phyloP scores from a whole-genome alignment of 2,888 invertebrate species.

The Drosophila anomalata region DNA sequence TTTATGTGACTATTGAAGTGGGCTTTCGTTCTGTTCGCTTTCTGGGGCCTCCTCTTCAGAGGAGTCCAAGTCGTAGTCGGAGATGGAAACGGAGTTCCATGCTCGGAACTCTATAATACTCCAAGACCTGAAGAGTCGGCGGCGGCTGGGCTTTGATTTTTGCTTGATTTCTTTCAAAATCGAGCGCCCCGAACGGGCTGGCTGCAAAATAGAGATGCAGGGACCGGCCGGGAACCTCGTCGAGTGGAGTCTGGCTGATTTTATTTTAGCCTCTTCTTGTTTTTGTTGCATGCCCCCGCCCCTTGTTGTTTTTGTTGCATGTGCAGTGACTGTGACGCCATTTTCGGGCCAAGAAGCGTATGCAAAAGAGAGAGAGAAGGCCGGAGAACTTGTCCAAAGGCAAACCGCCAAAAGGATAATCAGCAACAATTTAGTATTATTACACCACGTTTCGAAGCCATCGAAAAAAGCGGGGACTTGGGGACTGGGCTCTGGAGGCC shows the following conservation, averaged over 20 bases:
- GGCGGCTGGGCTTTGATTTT: conserved; percentile 80
- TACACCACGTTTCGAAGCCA: conserved; percentile 81
- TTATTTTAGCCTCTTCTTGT: conserved; percentile 31
- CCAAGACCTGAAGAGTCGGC: conserved; percentile 38
- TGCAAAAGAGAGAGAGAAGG: conserved; percentile 58
- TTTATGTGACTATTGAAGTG: conserved; percentile 78
- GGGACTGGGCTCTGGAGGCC: background rate
- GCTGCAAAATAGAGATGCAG: conserved; percentile 70
- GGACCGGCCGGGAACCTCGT: conserved; percentile 19
- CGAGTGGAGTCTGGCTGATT: conserved; percentile 38
- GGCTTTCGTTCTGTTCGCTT: conserved; percentile 41
- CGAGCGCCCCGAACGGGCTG: conserved; percentile 44
- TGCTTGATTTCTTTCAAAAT: conserved; percentile 83
- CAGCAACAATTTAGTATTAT: conserved; percentile 84
- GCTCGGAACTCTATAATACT: conserved; percentile 42
- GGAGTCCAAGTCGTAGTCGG: conserved; percentile 17
- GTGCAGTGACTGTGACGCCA: conserved; percentile 81
- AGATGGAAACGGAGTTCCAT: conserved; percentile 15
- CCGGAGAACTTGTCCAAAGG: conserved; percentile 72
- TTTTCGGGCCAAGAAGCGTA: conserved; percentile 69
- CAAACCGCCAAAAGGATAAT: conserved; percentile 83
- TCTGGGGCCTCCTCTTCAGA: conserved; percentile 43
- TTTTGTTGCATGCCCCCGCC: background rate
- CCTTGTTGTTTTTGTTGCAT: conserved; percentile 61
- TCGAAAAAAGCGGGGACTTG: conserved; percentile 48